These are phyloP conservation scores for Cataglyphis altisquamis DNA, from an alignment of 2,888 invertebrate genomes.

Conservation along the genomic window DNA sequence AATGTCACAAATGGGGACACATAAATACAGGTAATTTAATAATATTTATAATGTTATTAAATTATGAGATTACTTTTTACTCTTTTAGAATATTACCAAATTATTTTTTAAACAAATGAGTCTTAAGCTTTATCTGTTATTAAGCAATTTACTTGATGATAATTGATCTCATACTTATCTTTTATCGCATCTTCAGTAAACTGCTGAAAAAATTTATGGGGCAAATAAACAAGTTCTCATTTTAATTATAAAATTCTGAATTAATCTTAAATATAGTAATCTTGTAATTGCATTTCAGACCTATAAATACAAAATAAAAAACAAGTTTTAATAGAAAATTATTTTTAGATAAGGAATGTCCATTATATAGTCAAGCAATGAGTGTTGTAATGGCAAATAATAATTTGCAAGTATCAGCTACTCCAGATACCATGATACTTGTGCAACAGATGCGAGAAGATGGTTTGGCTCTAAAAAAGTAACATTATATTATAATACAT, in stretches of 20 bases:
- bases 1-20: slow-evolving; percentile 99
- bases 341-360: slow-evolving; percentile 95
- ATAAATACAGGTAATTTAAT: slow-evolving; percentile 93
- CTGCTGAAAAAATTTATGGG: neutral
- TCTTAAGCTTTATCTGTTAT: neutral
- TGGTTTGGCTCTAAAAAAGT: slow-evolving; percentile 95
- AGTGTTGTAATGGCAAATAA: slow-evolving; percentile 91
- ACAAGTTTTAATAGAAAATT: slow-evolving; percentile 28
- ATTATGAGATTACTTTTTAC: neutral
- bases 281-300: neutral
- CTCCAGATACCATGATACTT: slow-evolving; percentile 91
- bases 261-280: neutral
- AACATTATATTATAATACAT: slow-evolving; percentile 76
- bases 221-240: neutral
- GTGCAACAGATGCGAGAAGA: slow-evolving; percentile 97
- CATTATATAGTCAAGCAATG: slow-evolving; percentile 95
- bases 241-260: neutral
- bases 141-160: neutral
- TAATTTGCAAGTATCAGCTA: slow-evolving; percentile 88
- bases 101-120: neutral
- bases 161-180: neutral
- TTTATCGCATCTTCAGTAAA: neutral
- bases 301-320: neutral
- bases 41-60: slow-evolving; percentile 10
- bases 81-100: neutral